Evolutionary conservation across 2,888 invertebrate species (phyloP).

Genomic region (Eupithecia subumbrata): DNA sequence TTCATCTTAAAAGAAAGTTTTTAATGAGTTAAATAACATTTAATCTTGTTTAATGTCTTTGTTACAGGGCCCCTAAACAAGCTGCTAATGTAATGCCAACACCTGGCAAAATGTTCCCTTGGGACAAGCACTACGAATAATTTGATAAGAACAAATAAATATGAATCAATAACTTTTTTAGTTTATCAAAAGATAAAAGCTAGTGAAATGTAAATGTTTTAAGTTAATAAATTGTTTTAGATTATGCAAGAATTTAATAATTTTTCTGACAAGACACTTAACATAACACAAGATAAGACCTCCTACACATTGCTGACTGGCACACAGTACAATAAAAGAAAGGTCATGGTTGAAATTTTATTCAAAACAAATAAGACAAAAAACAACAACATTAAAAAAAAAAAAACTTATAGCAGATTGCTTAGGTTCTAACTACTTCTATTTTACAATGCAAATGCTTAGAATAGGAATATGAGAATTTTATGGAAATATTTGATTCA

Average conservation of each 20-base stretch:
- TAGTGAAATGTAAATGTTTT: constrained; percentile 33
- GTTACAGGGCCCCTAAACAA: constrained; percentile 64
- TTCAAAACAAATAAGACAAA: neutral
- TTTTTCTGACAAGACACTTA: neutral
- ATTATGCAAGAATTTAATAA: constrained; percentile 16
- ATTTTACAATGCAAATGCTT: neutral
- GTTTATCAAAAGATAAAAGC: neutral
- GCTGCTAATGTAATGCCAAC: constrained; percentile 73
- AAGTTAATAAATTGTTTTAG: constrained; percentile 36
- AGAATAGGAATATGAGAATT: neutral
- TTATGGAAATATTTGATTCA: neutral
- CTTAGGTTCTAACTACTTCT: constrained; percentile 1
- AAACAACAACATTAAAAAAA: constrained; percentile 3
- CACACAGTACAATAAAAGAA: neutral
- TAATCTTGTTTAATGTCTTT: constrained; percentile 34
- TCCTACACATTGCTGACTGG: neutral
- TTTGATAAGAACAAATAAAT: constrained; percentile 5
- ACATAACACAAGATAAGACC: too few relatives aligned
- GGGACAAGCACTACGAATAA: constrained; percentile 81
- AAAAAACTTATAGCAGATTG: neutral
- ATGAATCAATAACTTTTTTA: constrained; percentile 14
- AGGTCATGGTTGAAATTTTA: neutral
- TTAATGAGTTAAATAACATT: neutral
- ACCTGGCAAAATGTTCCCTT: constrained; percentile 83
- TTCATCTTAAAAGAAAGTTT: too few relatives aligned